Conservation (phyloP, 2,888 invertebrate genomes). For the Incurvaria masculella region DNA sequence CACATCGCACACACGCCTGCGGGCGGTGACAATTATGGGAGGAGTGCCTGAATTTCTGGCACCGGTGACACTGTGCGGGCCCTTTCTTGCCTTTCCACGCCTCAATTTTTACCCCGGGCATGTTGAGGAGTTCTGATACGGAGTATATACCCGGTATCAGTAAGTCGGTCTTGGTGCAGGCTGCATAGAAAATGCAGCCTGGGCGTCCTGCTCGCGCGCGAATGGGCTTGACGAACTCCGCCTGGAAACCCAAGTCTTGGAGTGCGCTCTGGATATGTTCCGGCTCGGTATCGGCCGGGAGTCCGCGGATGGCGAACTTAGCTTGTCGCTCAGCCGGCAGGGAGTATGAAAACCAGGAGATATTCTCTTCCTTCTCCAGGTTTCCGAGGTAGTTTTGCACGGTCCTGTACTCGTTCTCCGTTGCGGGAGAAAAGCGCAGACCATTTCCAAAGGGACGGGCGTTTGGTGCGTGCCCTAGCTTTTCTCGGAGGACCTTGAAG, state of each 20-base stretch:
- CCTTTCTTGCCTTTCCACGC: constrained; percentile 2
- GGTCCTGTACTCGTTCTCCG: background rate
- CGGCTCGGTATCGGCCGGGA: constrained; percentile 1
- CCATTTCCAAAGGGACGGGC: constrained; percentile 1
- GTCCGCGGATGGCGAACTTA: constrained; percentile 4
- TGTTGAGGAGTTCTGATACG: too few species aligned
- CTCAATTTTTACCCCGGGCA: too few species aligned
- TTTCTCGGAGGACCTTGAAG: too few species aligned
- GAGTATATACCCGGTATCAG: too few species aligned
- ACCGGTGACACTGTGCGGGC: constrained; percentile 17
- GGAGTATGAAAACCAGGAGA: background rate
- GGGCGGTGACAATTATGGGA: constrained; percentile 15
- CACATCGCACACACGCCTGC: constrained; percentile 9
- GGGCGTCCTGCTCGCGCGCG: constrained; percentile 13
- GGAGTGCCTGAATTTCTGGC: constrained; percentile 17
- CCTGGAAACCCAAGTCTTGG: background rate
- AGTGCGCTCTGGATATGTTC: background rate
- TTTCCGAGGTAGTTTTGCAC: background rate
- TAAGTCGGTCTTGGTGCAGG: background rate
- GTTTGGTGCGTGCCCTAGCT: constrained; percentile 13
- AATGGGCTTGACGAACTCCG: background rate
- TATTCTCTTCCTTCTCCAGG: background rate
- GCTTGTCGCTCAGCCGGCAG: background rate
- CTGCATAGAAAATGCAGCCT: constrained; percentile 1
- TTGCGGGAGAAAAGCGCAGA: background rate